Percentiles rank a stretch among this genome's conserved stretches.
Evolutionary conservation across 2,888 invertebrate genomes (phyloP).

Genomic region (Xanthorhoe spadicearia): DNA sequence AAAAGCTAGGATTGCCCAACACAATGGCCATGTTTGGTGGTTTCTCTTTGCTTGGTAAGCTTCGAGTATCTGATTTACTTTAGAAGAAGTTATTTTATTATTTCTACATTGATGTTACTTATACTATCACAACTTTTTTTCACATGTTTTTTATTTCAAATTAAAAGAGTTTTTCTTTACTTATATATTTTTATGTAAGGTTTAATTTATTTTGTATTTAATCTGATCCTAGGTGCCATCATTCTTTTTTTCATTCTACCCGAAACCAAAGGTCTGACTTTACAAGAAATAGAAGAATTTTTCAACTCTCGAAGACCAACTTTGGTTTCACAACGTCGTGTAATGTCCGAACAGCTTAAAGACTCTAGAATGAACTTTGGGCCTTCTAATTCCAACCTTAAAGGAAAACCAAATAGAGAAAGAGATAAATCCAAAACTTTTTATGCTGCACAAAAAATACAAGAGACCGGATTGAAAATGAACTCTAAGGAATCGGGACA

Average conservation of each 20-base stretch:
- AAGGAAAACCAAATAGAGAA: not conserved
- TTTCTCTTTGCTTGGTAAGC: slow-evolving; percentile 57
- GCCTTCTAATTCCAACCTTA: not conserved
- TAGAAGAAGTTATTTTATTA: too few relatives aligned
- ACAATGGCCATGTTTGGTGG: slow-evolving; percentile 52
- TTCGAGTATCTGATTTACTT: not conserved
- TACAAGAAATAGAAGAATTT: slow-evolving; percentile 88
- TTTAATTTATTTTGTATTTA: too few relatives aligned
- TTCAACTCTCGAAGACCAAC: slow-evolving; percentile 81
- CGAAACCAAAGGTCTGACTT: slow-evolving; percentile 86
- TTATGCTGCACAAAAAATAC: not conserved
- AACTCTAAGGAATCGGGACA: not conserved
- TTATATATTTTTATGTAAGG: too few relatives aligned
- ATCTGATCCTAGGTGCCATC: slow-evolving; percentile 64
- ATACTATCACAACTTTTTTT: too few relatives aligned
- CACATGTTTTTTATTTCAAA: too few relatives aligned
- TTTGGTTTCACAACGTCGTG: slow-evolving; percentile 63
- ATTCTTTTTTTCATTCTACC: slow-evolving; percentile 85
- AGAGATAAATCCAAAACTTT: not conserved
- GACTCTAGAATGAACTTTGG: slow-evolving; percentile 20
- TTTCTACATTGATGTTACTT: too few relatives aligned
- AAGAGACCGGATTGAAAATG: not conserved
- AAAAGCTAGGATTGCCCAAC: slow-evolving; percentile 49
- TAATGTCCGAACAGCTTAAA: slow-evolving; percentile 47
- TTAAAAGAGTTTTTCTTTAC: not conserved